Conservation (phyloP, 2,797 vertebrate genomes). For the Cynopterus sphinx region DNA sequence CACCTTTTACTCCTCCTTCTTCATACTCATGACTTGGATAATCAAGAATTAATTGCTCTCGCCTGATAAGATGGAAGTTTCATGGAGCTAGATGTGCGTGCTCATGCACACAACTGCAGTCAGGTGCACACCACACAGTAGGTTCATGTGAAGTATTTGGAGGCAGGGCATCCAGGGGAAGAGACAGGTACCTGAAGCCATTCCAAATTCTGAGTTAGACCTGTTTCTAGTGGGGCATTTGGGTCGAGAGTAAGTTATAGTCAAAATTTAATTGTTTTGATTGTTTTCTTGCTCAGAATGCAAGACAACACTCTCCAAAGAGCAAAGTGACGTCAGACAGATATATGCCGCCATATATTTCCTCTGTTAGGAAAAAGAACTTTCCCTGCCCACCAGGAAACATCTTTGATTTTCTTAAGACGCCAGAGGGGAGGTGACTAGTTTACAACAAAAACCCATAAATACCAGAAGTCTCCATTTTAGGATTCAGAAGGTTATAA, state of each 20-base stretch:
- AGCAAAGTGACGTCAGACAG: not conserved
- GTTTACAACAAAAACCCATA: not conserved
- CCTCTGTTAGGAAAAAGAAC: not conserved
- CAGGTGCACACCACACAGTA: fast-evolving
- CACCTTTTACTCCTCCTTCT: not conserved
- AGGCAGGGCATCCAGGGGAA: not conserved
- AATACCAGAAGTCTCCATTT: not conserved
- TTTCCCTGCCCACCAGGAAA: not conserved
- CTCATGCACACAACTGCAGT: not conserved
- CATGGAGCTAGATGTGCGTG: too few relatives aligned
- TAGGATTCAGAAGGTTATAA: not conserved
- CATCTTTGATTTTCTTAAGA: not conserved
- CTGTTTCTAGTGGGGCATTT: not conserved
- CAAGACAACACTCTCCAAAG: not conserved
- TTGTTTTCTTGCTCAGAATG: not conserved
- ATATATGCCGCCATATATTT: not conserved
- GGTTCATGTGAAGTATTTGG: not conserved
- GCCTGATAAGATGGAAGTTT: not conserved
- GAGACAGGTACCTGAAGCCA: not conserved
- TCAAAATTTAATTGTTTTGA: not conserved
- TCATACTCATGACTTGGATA: not conserved
- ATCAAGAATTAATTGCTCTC: not conserved
- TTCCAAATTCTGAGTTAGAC: not conserved
- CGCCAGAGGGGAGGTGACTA: not conserved
- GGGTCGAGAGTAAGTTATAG: not conserved